Base-by-base conservation (phyloP, 2,113 vertebrate genomes). In the Puma concolor region DNA sequence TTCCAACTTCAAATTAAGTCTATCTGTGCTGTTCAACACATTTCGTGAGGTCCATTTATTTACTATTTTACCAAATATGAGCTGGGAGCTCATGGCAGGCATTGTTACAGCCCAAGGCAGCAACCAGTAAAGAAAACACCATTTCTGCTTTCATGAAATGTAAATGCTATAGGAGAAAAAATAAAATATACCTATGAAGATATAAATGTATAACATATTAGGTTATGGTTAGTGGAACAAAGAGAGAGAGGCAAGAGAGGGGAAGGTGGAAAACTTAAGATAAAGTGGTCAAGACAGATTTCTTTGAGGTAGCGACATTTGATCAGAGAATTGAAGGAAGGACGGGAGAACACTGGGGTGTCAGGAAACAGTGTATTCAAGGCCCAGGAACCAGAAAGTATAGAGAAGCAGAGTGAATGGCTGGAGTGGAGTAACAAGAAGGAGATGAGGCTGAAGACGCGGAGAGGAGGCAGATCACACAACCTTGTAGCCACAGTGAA, bases 41-140 rank as follows among this genome's bases (percentile, higher is more conserved):
- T 88, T 93, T 83, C 80, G 54, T 63, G 36, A 95, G 33, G 29
- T 60, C 15, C n/a, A 74, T 91, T 95, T 84, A 96, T 88, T 91
- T 91, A 74, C 29, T 72, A 2, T 74, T 97, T 97, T 23, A 38
- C 63, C 54, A 93, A 93, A 88, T 95, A 93, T 23, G 9, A 87
- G 16, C 44, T 96, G 81, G 17, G 16, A 83, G 11, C 6, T 36
- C 44, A 48, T 10, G 31, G 21, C 6, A 84, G 63, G 29, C 44
- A 88, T 44, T 66, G 15, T 41, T 60, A 82, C 0, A 64, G 6
- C 33, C 69, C 29, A 86, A 74, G n/a, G 16, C 29, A 72, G 82
- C n/a, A 88, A 74, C 38, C 29, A 71, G 25, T 44, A 83, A 93
- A 84, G 19, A 57, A 90, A 94, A 81, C 3, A 16, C 13, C 10